Evolutionary conservation across 2,797 vertebrate genomes (phyloP), one percentile per base, ranked within the genome.

Genomic region (Caiman crocodilus): DNA sequence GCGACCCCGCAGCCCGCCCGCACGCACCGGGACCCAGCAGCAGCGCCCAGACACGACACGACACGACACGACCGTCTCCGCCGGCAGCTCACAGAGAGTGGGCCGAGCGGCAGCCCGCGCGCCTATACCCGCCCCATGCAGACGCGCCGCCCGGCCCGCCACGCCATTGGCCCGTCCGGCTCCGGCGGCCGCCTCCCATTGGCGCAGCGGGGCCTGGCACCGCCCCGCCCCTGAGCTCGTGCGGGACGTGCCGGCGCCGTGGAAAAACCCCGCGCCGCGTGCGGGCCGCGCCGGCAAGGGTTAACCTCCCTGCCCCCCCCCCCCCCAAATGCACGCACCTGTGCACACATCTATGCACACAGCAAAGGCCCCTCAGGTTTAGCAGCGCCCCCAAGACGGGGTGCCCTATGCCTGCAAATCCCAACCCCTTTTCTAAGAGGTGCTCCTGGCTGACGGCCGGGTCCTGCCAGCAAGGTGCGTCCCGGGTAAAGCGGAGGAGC

Each of bases 231-330:
- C 1, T 2, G 11, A 42, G 79, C 65, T 76, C 79, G 79, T 93
- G 90, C 32, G 91, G 65, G 94, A 95, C 95, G 95, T 95, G 95
- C 35, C 14, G 35, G 23, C 6, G 9, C 92, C 25, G 95, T 61
- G 69, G 56, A 14, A 58, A 9, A 81, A 26, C 75, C 15, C 63
- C 56, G 21, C 61, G 71, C 63, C 25, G 26, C 7, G 11, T 3
- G 57, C n/a, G 60, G 18, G 60, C 77, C 26, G 13, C 3, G 21
- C 20, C 56, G 42, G 85, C 4, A 63, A 85, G 87, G 95, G 88
- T 89, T 88, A 91, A 94, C 74, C 81, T 81, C 90, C 3, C 57
- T 0, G n/a, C 1, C 4, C 42, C 42, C 42, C 42, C 42, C 35
- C 35, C 35, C 42, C 42, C 42, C 42, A 42, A 35, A 35, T 42